Conservation (phyloP, 2,113 vertebrate genomes). For the Leptosomus discolor region DNA sequence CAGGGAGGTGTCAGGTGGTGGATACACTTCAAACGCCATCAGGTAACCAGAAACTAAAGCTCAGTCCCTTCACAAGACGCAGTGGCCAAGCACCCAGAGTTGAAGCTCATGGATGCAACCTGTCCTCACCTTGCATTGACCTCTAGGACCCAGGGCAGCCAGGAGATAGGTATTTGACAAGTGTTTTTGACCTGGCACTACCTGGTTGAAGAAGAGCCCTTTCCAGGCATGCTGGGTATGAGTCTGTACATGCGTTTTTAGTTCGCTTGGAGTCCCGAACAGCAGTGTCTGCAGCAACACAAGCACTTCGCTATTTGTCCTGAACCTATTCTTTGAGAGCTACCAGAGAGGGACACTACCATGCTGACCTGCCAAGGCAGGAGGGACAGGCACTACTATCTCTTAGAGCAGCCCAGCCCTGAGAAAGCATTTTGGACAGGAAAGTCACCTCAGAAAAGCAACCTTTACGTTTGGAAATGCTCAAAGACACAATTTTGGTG, state of each 20-base stretch:
- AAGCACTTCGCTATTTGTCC: rapidly evolving
- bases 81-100: neutral
- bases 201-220: neutral
- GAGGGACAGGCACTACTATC: neutral
- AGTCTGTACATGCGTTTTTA: neutral
- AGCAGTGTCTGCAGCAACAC: neutral
- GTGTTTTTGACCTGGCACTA: neutral
- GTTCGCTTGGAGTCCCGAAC: neutral
- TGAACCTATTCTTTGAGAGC: neutral
- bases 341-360: neutral
- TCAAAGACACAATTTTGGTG: neutral
- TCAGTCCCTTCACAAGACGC: neutral
- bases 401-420: neutral
- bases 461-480: neutral
- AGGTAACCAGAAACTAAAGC: neutral
- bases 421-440: neutral
- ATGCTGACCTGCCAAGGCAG: neutral
- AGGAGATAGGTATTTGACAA: neutral
- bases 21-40: neutral
- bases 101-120: neutral
- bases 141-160: neutral
- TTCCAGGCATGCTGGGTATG: neutral
- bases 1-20: neutral
- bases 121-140: neutral
- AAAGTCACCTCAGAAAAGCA: neutral